phyloP scores from a whole-genome alignment of 2,888 invertebrate species.

The Limulus polyphemus region DNA sequence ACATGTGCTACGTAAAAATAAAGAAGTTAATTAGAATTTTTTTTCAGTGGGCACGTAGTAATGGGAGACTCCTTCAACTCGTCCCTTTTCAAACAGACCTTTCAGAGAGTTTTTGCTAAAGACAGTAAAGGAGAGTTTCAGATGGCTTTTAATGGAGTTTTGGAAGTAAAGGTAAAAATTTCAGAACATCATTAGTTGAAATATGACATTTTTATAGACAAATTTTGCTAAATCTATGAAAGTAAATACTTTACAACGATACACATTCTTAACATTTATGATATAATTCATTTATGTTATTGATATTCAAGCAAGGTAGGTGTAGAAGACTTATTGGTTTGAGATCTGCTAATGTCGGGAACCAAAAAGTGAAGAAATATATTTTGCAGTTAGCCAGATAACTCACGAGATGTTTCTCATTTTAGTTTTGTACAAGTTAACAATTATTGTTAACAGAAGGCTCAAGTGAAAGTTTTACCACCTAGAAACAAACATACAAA shows the following conservation, averaged over 20 bases:
- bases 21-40: constrained; percentile 6
- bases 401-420: too few species aligned
- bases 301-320: not conserved
- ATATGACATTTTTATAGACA: too few species aligned
- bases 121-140: constrained; percentile 80
- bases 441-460: too few species aligned
- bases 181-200: not conserved
- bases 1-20: too few species aligned
- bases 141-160: constrained; percentile 95
- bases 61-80: constrained; percentile 99
- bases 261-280: not conserved
- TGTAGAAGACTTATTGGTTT: too few species aligned
- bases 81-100: constrained; percentile 96
- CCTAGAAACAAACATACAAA: too few species aligned
- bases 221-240: too few species aligned
- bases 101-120: constrained; percentile 89
- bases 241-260: not conserved
- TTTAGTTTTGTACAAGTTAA: too few species aligned
- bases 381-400: too few species aligned
- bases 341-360: too few species aligned
- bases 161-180: constrained; percentile 71
- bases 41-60: constrained; percentile 86
- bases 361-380: too few species aligned
- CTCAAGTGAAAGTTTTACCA: too few species aligned
- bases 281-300: constrained; percentile 4